These are phyloP conservation scores for Dasyornis broadbenti DNA, from an alignment of 2,113 vertebrate species.

Conservation along the genomic window DNA sequence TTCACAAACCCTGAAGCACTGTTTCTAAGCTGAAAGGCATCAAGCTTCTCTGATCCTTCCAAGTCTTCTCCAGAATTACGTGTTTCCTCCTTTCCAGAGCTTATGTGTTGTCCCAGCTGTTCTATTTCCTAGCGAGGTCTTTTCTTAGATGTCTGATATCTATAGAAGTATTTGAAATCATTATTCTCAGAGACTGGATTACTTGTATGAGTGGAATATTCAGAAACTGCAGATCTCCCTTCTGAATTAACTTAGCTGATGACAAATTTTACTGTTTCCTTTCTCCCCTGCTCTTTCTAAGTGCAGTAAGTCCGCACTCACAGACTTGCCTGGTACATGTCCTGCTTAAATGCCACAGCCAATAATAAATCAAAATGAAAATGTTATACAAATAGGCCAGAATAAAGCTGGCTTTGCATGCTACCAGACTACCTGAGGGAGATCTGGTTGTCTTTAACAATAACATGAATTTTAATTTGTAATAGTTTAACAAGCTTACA, in stretches of 20 bases:
- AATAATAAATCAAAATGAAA: constrained; percentile 10
- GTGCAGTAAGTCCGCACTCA: not conserved
- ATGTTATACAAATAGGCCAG: not conserved
- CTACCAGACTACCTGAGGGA: not conserved
- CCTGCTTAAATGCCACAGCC: not conserved
- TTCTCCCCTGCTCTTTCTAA: not conserved
- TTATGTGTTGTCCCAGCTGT: not conserved
- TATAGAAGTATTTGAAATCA: not conserved
- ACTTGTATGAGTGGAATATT: not conserved
- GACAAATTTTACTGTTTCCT: not conserved
- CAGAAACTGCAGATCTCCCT: not conserved
- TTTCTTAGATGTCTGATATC: not conserved
- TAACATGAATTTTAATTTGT: not conserved
- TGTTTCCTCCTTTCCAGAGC: not conserved
- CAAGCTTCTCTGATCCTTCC: not conserved
- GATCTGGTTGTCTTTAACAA: not conserved
- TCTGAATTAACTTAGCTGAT: not conserved
- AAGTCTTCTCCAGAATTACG: not conserved
- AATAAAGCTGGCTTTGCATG: not conserved
- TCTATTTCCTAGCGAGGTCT: not conserved
- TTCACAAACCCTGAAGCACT: not conserved
- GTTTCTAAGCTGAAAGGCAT: not conserved
- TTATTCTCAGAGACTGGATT: not conserved
- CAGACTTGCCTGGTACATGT: not conserved
- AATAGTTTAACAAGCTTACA: not conserved